Percentiles rank a stretch among this genome's conserved stretches.
These are phyloP conservation scores for Electrona antarctica DNA, from an alignment of 2,113 vertebrate species.

Conservation along the genomic window DNA sequence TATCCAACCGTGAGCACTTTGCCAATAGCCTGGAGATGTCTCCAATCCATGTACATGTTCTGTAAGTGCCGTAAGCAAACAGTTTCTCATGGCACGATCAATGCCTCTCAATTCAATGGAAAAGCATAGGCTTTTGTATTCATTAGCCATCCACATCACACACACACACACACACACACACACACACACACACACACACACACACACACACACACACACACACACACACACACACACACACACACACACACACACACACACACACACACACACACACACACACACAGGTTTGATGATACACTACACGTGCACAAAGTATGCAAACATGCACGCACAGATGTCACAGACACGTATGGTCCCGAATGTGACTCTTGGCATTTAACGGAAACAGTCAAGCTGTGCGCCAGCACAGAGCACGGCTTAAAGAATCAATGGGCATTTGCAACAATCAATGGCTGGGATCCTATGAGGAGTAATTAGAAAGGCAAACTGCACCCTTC, in stretches of 20 bases:
- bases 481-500: conserved; percentile 57
- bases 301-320: not conserved
- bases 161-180: not conserved
- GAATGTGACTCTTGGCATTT: conserved; percentile 41
- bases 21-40: conserved; percentile 65
- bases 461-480: conserved; percentile 75
- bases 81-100: conserved; percentile 55
- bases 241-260: not conserved
- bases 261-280: not conserved
- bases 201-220: not conserved
- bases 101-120: conserved; percentile 62
- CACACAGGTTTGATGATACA: not conserved
- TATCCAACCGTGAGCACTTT: conserved; percentile 66
- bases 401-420: conserved; percentile 33
- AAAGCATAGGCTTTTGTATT: conserved; percentile 41
- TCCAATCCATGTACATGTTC: conserved; percentile 54
- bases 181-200: not conserved
- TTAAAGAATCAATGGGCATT: conserved; percentile 72
- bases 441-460: conserved; percentile 68
- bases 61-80: conserved; percentile 43
- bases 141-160: conserved; percentile 19
- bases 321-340: conserved; percentile 31
- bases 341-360: conserved; percentile 37
- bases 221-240: not conserved
- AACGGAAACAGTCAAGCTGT: conserved; percentile 59